Conservation (phyloP, 1,140 invertebrate genomes). For the Aporrectodea caliginosa region DNA sequence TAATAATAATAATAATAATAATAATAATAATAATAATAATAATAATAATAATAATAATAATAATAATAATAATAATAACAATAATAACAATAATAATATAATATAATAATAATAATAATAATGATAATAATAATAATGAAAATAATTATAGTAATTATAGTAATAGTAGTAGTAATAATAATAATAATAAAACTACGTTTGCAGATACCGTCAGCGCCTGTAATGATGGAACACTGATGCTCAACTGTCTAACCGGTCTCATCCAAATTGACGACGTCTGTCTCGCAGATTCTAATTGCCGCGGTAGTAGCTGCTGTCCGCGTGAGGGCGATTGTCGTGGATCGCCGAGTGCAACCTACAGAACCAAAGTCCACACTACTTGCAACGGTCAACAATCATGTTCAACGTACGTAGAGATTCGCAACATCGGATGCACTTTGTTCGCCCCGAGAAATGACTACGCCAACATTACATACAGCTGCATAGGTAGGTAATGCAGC, state of each 20-base stretch:
- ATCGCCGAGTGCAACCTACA: neutral
- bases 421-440: neutral
- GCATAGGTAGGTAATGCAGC: no score
- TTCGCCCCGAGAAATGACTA: neutral
- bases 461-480: neutral
- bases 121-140: no score
- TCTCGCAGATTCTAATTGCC: neutral
- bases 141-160: no score
- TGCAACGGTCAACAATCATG: neutral
- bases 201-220: no score
- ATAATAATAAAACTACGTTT: no score
- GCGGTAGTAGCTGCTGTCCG: neutral
- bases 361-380: neutral
- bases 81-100: no score
- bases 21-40: no score
- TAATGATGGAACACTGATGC: neutral
- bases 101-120: no score
- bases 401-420: neutral
- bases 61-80: no score
- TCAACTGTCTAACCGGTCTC: neutral
- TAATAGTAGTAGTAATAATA: no score
- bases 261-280: neutral
- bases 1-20: no score
- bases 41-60: no score
- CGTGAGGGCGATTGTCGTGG: neutral